phyloP scores from a whole-genome alignment of 30 jellyfish, hydroid and myxozoan genomes.

The Turritopsis rubra region DNA sequence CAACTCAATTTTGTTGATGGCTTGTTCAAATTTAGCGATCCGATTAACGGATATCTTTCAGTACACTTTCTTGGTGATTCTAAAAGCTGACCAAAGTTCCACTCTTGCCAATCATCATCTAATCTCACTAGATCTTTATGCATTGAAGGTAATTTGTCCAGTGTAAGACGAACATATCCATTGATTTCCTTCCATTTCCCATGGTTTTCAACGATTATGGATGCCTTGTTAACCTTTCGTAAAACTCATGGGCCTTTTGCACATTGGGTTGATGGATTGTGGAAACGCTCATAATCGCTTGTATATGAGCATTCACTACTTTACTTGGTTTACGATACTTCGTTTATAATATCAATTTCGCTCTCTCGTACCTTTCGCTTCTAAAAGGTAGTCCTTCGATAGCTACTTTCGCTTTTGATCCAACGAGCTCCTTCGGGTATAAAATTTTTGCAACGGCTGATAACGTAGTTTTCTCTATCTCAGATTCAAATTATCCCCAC shows the following conservation, averaged over 20 bases:
- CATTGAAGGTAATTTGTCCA: conserved; percentile 63
- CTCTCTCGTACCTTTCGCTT: neutral
- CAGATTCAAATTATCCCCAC: conserved; percentile 59
- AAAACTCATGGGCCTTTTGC: conserved; percentile 39
- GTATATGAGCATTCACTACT: conserved; percentile 56
- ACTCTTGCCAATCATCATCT: conserved; percentile 60
- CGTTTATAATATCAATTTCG: neutral
- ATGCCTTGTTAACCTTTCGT: conserved; percentile 27
- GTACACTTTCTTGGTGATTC: conserved; percentile 31
- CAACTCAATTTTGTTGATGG: neutral
- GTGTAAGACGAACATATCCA: conserved; percentile 50
- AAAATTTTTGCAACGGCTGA: conserved; percentile 33
- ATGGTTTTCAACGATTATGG: conserved; percentile 43
- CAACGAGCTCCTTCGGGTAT: conserved; percentile 33
- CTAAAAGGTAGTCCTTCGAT: conserved; percentile 51
- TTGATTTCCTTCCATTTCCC: conserved; percentile 31
- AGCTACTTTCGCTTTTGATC: conserved; percentile 23
- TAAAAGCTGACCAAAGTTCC: conserved; percentile 42
- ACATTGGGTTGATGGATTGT: conserved; percentile 25
- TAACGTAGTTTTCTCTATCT: conserved; percentile 36
- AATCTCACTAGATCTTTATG: conserved; percentile 45
- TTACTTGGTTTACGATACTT: conserved; percentile 38
- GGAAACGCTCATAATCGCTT: conserved; percentile 25
- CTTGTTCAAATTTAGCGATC: neutral
- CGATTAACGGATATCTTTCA: conserved; percentile 33